Evolutionary conservation across 2,113 vertebrate species (phyloP).

Genomic region (Nibea coibor): DNA sequence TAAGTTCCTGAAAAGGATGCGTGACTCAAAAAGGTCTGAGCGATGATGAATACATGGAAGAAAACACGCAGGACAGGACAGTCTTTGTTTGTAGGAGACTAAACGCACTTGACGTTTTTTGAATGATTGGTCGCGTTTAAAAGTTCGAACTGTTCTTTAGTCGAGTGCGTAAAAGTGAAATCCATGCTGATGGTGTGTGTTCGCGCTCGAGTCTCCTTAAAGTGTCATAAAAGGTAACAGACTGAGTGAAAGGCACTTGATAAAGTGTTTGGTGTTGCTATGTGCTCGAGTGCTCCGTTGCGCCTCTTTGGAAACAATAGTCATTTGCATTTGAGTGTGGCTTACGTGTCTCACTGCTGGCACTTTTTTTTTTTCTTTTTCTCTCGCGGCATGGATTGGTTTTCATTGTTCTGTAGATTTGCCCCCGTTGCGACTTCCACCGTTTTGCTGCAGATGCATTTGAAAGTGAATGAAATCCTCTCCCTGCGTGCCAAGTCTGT

Average conservation of each 20-base stretch:
- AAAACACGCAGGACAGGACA: too few relatives aligned
- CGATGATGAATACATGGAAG: background rate
- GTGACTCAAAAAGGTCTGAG: background rate
- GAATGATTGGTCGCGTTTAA: too few relatives aligned
- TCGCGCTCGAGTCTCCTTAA: accelerated
- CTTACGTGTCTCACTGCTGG: conserved; percentile 10
- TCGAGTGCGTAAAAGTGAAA: background rate
- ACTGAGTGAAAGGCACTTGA: background rate
- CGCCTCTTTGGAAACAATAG: conserved; percentile 22
- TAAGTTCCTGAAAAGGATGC: conserved; percentile 48
- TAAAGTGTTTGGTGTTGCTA: background rate
- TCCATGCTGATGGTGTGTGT: background rate
- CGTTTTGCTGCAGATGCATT: background rate
- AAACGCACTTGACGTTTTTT: background rate
- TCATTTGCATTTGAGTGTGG: conserved; percentile 15
- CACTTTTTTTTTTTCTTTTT: too few relatives aligned
- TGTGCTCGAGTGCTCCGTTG: background rate
- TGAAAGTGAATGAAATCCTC: background rate
- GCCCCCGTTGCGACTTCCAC: background rate
- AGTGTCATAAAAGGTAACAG: background rate
- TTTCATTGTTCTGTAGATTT: background rate
- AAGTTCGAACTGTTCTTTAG: background rate
- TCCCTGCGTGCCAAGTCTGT: background rate
- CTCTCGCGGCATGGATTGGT: background rate
- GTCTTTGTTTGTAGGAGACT: background rate